phyloP scores from a whole-genome alignment of 2,797 vertebrate species.

The Cossypha caffra region DNA sequence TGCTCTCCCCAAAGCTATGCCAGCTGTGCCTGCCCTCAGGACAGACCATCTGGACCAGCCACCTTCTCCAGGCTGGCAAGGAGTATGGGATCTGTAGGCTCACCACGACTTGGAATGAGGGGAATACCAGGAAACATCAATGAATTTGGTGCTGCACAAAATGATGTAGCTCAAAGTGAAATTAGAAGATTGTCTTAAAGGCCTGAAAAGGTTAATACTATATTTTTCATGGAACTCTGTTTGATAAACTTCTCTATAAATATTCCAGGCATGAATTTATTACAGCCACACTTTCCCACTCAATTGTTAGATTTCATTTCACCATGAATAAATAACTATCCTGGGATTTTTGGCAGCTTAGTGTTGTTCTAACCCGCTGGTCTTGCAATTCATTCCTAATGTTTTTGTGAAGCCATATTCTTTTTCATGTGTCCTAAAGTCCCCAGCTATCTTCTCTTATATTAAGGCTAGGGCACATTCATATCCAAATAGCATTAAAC shows the following conservation, averaged over 20 bases:
- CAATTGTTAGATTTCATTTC: not conserved
- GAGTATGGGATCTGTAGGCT: not conserved
- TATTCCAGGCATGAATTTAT: conserved; percentile 39
- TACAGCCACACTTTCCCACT: not conserved
- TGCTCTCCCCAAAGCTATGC: not conserved
- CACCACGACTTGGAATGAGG: not conserved
- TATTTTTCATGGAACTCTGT: not conserved
- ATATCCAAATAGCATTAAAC: conserved; percentile 3
- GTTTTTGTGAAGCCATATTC: conserved; percentile 59
- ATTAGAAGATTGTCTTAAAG: not conserved
- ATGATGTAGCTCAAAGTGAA: not conserved
- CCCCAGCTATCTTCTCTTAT: conserved; percentile 18
- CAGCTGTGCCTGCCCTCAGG: not conserved
- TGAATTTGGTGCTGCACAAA: not conserved
- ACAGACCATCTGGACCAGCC: not conserved
- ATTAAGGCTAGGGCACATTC: not conserved
- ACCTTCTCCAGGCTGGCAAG: not conserved
- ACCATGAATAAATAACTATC: conserved; percentile 27
- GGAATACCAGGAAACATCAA: not conserved
- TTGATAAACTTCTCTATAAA: conserved; percentile 10
- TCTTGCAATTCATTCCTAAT: conserved; percentile 68
- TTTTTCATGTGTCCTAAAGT: conserved; percentile 30
- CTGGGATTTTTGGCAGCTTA: conserved; percentile 65
- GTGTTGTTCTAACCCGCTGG: conserved; percentile 53
- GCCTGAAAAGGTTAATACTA: not conserved